phyloP scores from a whole-genome alignment of 2,113 vertebrate genomes.

The Petrocephalus microphthalmus region DNA sequence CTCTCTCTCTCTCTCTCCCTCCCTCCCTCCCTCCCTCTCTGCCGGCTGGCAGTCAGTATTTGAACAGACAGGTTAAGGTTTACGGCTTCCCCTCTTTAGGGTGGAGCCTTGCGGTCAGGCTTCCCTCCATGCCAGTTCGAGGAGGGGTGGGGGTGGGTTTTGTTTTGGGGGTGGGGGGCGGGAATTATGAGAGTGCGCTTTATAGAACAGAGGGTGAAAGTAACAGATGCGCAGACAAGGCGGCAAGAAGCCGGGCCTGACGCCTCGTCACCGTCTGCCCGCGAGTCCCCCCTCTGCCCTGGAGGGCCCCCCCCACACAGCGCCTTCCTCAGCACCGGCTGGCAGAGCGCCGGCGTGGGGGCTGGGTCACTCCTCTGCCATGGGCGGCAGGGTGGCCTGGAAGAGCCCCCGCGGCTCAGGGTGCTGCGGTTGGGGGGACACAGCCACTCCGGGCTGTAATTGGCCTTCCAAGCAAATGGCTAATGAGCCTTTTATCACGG shows the following conservation, averaged over 20 bases:
- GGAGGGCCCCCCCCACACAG: not conserved
- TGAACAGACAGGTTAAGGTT: not conserved
- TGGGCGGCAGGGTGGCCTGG: not conserved
- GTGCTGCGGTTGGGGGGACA: not conserved
- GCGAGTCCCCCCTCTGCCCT: not conserved
- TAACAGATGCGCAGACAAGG: not conserved
- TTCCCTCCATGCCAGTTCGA: not conserved
- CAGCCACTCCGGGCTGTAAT: not conserved
- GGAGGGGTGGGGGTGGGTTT: not conserved
- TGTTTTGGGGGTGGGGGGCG: not conserved
- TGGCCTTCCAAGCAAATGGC: not conserved
- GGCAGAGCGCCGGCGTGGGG: not conserved
- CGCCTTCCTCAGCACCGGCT: not conserved
- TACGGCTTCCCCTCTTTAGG: not conserved
- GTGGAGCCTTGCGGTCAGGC: not conserved
- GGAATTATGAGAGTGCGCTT: not conserved
- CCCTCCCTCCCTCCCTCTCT: constrained; percentile 27
- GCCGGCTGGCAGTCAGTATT: not conserved
- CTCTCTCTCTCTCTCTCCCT: not conserved
- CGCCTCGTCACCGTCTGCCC: not conserved
- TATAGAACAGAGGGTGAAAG: not conserved
- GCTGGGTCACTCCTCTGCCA: no score
- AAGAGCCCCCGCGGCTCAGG: not conserved
- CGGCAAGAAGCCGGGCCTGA: not conserved
- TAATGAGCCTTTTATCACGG: not conserved